phyloP scores from a whole-genome alignment of 2,113 vertebrate genomes.

The Cacatua alba region DNA sequence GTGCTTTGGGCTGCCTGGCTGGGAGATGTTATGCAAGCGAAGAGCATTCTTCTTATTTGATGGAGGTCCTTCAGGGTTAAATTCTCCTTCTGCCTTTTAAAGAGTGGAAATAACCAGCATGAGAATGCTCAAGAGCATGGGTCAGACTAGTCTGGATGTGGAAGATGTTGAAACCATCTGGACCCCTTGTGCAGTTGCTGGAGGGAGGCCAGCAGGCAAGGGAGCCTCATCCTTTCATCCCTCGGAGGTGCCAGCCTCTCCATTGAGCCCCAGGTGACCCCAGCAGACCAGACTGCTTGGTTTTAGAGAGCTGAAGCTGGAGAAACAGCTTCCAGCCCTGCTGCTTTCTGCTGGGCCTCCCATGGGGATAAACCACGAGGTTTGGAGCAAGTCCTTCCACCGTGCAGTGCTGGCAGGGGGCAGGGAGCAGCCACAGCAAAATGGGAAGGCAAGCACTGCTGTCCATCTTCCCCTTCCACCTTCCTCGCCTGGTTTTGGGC shows the following conservation, averaged over 20 bases:
- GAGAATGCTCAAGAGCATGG: not conserved
- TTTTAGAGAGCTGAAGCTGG: not conserved
- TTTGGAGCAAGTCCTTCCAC: not conserved
- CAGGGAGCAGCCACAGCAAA: not conserved
- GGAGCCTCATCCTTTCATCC: not conserved
- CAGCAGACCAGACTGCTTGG: not conserved
- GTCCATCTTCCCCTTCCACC: not conserved
- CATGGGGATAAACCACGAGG: rapidly evolving
- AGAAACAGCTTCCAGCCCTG: not conserved
- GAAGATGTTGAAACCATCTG: slow-evolving; percentile 41
- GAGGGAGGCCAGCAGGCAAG: slow-evolving; percentile 6
- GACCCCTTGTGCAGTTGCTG: not conserved
- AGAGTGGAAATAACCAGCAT: slow-evolving; percentile 31
- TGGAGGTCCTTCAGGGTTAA: slow-evolving; percentile 47
- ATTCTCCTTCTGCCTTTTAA: slow-evolving; percentile 11
- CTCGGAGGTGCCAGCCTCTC: not conserved
- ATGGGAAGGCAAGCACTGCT: rapidly evolving
- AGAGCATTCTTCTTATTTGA: not conserved
- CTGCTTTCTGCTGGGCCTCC: not conserved
- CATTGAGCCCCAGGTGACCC: not conserved
- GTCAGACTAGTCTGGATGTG: not conserved
- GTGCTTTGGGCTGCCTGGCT: not conserved
- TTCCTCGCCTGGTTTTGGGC: not conserved
- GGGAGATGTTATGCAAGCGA: not conserved
- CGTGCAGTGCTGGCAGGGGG: not conserved